Conservation (phyloP, 2,113 vertebrate species). For the Elachura formosa region DNA sequence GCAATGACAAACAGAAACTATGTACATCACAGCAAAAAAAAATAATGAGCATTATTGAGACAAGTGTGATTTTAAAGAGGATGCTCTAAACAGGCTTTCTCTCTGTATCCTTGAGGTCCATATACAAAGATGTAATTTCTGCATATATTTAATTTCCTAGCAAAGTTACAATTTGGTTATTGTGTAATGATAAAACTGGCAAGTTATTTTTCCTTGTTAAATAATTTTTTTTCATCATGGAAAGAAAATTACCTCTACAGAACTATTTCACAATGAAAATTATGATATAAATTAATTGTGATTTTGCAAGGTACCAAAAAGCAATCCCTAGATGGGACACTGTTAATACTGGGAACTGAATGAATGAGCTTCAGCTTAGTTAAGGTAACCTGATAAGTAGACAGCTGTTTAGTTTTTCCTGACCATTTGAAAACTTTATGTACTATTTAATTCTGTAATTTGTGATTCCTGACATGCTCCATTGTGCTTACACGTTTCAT, state of each 20-base stretch:
- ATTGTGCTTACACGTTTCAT: neutral
- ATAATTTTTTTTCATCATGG: neutral
- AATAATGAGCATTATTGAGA: neutral
- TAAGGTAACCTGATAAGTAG: neutral
- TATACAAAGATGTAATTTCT: neutral
- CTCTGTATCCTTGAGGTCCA: neutral
- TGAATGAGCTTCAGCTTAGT: neutral
- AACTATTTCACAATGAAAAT: neutral
- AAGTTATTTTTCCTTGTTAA: neutral
- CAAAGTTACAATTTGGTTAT: neutral
- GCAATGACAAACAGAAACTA: neutral
- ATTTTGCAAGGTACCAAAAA: neutral
- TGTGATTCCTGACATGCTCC: neutral
- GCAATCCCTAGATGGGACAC: neutral
- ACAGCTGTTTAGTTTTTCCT: neutral
- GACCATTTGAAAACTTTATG: neutral
- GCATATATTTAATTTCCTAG: neutral
- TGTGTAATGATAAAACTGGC: neutral
- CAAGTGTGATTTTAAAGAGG: neutral
- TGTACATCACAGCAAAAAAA: neutral
- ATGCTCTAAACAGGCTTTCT: neutral
- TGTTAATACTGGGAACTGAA: neutral
- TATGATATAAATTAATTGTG: neutral
- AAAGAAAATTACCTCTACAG: neutral
- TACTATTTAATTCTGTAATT: neutral